Conservation (phyloP, 2,888 invertebrate genomes). For the Heliconius ethilla region DNA sequence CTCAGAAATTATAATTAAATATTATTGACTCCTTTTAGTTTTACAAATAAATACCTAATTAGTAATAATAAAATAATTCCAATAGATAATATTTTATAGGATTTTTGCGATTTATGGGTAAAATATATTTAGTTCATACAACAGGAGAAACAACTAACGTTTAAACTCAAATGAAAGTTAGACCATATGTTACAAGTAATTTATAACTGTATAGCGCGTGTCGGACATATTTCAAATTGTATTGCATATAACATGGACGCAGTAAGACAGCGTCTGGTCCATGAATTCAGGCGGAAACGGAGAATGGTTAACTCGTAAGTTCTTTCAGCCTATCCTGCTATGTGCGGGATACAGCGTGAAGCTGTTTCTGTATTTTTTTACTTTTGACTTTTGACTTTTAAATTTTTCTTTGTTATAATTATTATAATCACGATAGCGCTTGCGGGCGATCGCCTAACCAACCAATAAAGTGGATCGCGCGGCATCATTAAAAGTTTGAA, state of each 20-base stretch:
- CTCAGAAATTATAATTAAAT: too few species aligned
- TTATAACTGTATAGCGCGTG: neutral
- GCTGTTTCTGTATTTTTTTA: too few species aligned
- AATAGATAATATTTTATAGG: too few species aligned
- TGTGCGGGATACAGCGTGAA: too few species aligned
- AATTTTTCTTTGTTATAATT: constrained; percentile 10
- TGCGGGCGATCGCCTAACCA: constrained; percentile 4
- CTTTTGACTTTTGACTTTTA: neutral
- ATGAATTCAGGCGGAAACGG: neutral
- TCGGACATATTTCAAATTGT: neutral
- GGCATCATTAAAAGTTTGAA: constrained; percentile 29
- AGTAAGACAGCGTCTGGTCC: neutral
- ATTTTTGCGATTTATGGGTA: too few species aligned
- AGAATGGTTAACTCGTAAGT: neutral
- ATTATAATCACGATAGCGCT: neutral
- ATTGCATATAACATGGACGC: neutral
- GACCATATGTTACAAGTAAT: constrained; percentile 5
- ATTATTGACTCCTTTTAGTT: neutral
- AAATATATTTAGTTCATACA: neutral
- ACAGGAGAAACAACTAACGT: neutral
- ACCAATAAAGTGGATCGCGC: constrained; percentile 16
- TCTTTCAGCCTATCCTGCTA: too few species aligned
- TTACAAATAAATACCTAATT: too few species aligned
- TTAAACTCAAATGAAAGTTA: neutral
- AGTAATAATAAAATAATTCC: too few species aligned